Percentiles rank a stretch among this genome's conserved stretches.
These are phyloP conservation scores for Chlamydotis undulata DNA, from an alignment of 2,113 vertebrate genomes.

Conservation along the genomic window DNA sequence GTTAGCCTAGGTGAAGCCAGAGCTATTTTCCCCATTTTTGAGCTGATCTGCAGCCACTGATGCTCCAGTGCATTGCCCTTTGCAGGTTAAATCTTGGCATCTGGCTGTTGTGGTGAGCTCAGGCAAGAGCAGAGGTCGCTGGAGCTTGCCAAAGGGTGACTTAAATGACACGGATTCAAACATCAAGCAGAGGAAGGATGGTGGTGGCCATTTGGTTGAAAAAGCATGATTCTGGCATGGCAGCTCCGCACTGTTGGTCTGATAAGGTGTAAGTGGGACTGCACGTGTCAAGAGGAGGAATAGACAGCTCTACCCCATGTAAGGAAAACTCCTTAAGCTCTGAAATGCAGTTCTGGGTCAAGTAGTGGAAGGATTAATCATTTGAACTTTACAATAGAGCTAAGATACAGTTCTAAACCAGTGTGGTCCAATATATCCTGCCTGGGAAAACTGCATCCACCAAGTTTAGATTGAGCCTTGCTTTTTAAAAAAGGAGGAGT, in stretches of 20 bases:
- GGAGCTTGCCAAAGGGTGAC: not conserved
- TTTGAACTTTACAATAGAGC: not conserved
- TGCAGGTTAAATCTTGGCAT: not conserved
- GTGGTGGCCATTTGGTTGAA: not conserved
- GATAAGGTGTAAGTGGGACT: not conserved
- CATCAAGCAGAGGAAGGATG: not conserved
- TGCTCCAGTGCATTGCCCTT: accelerated
- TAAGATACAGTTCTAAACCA: not conserved
- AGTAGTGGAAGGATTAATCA: not conserved
- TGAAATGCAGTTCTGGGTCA: not conserved
- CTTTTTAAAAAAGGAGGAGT: not conserved
- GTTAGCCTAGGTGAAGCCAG: not conserved
- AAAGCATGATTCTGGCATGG: not conserved
- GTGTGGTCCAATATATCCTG: not conserved
- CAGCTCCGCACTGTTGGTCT: not conserved
- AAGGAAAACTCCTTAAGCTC: not conserved
- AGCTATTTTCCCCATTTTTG: not conserved
- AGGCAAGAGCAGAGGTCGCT: not conserved
- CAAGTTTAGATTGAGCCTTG: not conserved
- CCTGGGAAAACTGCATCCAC: not conserved
- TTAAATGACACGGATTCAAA: not conserved
- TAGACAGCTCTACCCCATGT: not conserved
- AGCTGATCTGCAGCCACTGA: not conserved
- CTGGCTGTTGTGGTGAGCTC: not conserved
- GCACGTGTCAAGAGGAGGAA: not conserved